Percentiles rank a stretch among this genome's conserved stretches.
phyloP scores from a whole-genome alignment of 2,888 invertebrate species.

The Cosmorhoe ocellata region DNA sequence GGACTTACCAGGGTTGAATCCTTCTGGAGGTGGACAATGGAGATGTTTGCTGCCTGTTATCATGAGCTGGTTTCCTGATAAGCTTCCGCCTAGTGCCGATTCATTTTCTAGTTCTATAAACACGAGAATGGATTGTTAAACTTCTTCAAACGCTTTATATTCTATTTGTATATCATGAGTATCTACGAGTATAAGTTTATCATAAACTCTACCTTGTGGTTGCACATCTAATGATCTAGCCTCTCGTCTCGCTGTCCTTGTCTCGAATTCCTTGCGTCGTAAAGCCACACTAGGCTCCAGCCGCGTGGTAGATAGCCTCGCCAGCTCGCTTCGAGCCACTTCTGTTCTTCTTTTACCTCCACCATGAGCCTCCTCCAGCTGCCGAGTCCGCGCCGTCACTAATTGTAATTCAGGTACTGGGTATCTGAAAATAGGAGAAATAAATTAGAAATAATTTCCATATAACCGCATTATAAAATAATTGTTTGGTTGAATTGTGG shows the following conservation, averaged over 20 bases:
- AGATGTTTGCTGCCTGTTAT: conserved; percentile 90
- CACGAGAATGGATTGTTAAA: background rate
- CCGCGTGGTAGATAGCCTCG: conserved; percentile 84
- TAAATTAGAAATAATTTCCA: background rate
- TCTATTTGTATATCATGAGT: background rate
- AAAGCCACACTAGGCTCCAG: conserved; percentile 89
- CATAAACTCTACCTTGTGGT: conserved; percentile 46
- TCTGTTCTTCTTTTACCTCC: conserved; percentile 85
- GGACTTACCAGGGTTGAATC: conserved; percentile 75
- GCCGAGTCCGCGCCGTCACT: conserved; percentile 88
- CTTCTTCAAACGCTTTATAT: background rate
- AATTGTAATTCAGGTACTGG: conserved; percentile 82
- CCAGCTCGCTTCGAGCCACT: conserved; percentile 86
- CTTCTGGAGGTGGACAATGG: conserved; percentile 89
- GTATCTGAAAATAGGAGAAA: conserved; percentile 53
- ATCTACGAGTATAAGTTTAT: too few relatives aligned
- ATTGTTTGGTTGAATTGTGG: too few relatives aligned
- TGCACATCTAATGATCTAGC: conserved; percentile 76
- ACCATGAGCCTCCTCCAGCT: conserved; percentile 86
- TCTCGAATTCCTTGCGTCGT: conserved; percentile 88
- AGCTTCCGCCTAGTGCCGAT: conserved; percentile 74
- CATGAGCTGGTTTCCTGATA: conserved; percentile 89
- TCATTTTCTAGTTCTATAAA: conserved; percentile 77
- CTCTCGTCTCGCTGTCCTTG: conserved; percentile 69
- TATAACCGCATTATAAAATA: too few relatives aligned